These are phyloP conservation scores for Microchrysa polita DNA, from an alignment of 2,888 invertebrate species.

Conservation along the genomic window DNA sequence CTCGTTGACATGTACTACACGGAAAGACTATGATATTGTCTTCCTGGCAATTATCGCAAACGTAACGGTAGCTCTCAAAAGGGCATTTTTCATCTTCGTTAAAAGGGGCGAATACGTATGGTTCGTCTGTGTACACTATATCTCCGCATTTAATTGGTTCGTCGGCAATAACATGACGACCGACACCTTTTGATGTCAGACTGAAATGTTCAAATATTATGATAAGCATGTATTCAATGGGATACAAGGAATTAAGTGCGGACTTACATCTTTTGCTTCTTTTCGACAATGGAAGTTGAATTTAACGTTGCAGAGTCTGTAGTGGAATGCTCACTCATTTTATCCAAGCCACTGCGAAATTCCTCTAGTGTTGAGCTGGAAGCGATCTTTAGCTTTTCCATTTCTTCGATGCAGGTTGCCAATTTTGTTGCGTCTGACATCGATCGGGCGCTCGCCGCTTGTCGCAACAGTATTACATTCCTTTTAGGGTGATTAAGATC, in stretches of 20 bases:
- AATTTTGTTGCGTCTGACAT: constrained; percentile 40
- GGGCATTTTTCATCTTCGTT: neutral
- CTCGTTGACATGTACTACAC: constrained; percentile 74
- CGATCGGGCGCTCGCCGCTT: constrained; percentile 48
- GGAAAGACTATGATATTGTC: constrained; percentile 71
- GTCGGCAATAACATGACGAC: constrained; percentile 74
- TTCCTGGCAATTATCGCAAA: constrained; percentile 77
- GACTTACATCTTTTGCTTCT: constrained; percentile 44
- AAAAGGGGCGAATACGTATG: constrained; percentile 79
- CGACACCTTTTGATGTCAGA: constrained; percentile 69
- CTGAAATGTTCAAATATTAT: constrained; percentile 47
- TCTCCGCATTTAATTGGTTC: constrained; percentile 72
- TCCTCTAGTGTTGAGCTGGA: neutral
- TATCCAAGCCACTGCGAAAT: neutral
- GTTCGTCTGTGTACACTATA: constrained; percentile 81
- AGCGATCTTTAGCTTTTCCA: constrained; percentile 3
- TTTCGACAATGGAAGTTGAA: neutral
- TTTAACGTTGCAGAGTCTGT: too few species aligned
- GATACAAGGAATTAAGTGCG: neutral
- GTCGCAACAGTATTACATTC: constrained; percentile 47
- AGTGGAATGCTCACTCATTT: too few species aligned
- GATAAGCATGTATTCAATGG: too few species aligned
- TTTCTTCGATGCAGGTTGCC: constrained; percentile 18
- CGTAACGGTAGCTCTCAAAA: too few species aligned
- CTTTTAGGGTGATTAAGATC: constrained; percentile 53